Conservation (phyloP, 2,888 invertebrate species). For the Drosophila hamatofila region DNA sequence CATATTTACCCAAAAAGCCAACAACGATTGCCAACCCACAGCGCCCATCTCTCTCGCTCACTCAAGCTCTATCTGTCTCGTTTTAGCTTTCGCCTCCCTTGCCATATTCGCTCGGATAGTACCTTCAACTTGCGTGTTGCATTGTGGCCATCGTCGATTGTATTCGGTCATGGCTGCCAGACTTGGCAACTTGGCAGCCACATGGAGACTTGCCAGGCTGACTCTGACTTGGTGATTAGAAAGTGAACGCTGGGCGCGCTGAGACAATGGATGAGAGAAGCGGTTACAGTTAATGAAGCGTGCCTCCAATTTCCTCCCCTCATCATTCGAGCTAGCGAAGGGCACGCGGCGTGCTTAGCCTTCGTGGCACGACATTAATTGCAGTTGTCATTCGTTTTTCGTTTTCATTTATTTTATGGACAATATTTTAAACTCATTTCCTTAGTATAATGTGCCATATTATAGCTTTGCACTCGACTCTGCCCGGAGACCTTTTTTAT, state of each 20-base stretch:
- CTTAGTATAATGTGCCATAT: conserved; percentile 1
- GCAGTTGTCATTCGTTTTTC: conserved; percentile 7
- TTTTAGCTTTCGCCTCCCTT: conserved; percentile 7
- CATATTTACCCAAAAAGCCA: conserved; percentile 60
- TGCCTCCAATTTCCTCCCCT: conserved; percentile 28
- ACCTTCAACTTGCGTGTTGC: conserved; percentile 73
- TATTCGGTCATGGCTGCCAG: conserved; percentile 74
- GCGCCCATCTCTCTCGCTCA: neutral
- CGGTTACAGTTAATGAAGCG: conserved; percentile 55
- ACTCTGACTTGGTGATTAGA: conserved; percentile 65
- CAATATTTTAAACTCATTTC: conserved; percentile 9
- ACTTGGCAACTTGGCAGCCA: conserved; percentile 35
- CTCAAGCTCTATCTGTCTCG: neutral
- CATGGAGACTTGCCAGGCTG: conserved; percentile 14
- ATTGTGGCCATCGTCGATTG: conserved; percentile 65
- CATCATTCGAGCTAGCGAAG: conserved; percentile 37
- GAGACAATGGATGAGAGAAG: conserved; percentile 60
- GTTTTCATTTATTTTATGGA: conserved; percentile 9
- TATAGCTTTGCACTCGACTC: conserved; percentile 1
- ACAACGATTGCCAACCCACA: conserved; percentile 55
- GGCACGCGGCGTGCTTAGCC: conserved; percentile 2
- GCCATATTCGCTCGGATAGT: conserved; percentile 32
- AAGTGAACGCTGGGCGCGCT: conserved; percentile 64
- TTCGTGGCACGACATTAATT: conserved; percentile 25
- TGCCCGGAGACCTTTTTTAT: neutral